These are phyloP conservation scores for Drosophila prostipennis DNA, from an alignment of 2,888 invertebrate genomes.

Conservation along the genomic window DNA sequence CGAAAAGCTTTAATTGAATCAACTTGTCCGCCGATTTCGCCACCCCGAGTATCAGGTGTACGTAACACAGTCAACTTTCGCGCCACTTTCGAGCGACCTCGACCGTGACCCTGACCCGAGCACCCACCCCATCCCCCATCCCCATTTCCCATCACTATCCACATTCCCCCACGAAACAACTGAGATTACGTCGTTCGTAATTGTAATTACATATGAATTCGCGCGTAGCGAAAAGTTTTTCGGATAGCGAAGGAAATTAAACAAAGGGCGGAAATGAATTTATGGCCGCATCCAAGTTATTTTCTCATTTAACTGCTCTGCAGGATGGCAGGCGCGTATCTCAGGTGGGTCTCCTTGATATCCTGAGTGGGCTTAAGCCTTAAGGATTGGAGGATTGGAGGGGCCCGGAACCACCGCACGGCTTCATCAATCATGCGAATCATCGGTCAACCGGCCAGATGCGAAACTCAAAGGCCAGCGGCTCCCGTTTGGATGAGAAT, in stretches of 20 bases:
- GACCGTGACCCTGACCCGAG: constrained; percentile 24
- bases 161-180: background rate
- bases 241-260: constrained; percentile 38
- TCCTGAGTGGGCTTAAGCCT: background rate
- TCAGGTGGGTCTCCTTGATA: background rate
- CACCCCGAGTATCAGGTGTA: constrained; percentile 21
- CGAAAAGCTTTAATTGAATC: constrained; percentile 57
- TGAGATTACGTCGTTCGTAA: constrained; percentile 60
- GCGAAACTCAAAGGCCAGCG: background rate
- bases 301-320: constrained; percentile 41
- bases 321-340: constrained; percentile 9
- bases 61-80: constrained; percentile 48
- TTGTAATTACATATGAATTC: constrained; percentile 70
- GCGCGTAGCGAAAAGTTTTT: constrained; percentile 46
- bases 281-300: constrained; percentile 64
- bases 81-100: constrained; percentile 22
- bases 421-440: constrained; percentile 13
- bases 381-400: background rate
- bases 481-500: background rate
- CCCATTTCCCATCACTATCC: no score
- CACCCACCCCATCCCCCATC: no score
- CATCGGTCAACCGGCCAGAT: constrained; percentile 21
- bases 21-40: constrained; percentile 42
- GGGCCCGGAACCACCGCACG: no score
- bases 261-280: constrained; percentile 62